A percentile compares a stretch with the other conserved stretches of the same genome.
Evolutionary conservation across 2,113 vertebrate genomes (phyloP).

Genomic region (Sturnus vulgaris): DNA sequence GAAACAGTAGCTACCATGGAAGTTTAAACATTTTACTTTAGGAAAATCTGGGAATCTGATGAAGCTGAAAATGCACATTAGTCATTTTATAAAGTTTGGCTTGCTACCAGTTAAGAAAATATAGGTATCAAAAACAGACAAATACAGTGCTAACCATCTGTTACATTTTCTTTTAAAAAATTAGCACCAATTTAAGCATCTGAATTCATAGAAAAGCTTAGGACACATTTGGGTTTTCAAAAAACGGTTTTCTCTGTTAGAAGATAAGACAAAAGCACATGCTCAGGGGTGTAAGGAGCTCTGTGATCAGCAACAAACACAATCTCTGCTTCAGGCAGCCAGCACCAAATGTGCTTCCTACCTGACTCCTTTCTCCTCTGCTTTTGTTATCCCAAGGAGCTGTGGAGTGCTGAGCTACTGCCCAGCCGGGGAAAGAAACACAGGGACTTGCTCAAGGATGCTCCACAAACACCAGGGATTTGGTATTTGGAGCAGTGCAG

Average conservation of each 20-base stretch:
- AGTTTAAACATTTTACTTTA: background rate
- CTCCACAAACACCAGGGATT: background rate
- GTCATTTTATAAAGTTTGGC: conserved; percentile 30
- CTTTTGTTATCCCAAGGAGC: background rate
- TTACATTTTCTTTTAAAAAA: conserved; percentile 57
- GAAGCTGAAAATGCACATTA: conserved; percentile 36
- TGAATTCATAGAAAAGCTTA: conserved; percentile 58
- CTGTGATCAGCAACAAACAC: background rate
- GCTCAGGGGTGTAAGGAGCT: background rate
- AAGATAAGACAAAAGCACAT: background rate
- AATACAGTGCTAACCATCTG: conserved; percentile 51
- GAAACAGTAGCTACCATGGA: background rate
- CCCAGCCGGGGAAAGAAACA: background rate
- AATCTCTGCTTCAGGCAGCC: background rate
- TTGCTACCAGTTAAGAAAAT: conserved; percentile 56
- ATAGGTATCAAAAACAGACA: conserved; percentile 59
- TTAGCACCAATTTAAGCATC: conserved; percentile 63
- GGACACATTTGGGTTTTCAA: background rate
- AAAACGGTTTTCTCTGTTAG: background rate
- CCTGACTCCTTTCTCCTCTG: background rate
- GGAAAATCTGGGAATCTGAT: background rate
- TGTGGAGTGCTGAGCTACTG: background rate
- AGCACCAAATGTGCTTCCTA: background rate
- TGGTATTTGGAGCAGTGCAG: background rate
- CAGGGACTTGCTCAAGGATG: too few species aligned